Evolutionary conservation across 2,113 vertebrate genomes (phyloP), one percentile per base, ranked within the genome.

Genomic region (Plotosus lineatus): DNA sequence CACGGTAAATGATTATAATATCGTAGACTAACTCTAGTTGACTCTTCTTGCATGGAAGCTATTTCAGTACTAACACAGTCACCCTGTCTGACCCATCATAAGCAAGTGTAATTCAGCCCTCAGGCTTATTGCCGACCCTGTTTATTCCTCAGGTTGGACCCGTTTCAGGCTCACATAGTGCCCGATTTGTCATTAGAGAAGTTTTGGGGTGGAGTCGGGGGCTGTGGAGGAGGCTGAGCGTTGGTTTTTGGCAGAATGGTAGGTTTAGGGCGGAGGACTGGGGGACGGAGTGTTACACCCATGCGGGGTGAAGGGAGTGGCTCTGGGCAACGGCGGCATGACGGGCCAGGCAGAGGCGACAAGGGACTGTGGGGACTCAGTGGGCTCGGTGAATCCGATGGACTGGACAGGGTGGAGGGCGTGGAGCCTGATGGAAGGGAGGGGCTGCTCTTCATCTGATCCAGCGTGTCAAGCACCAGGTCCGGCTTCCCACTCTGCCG

Each of bases 381-480:
- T 11, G 96, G 97, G 82, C 98, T 97, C 69, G 95, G 96, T 2
- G 97, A 96, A 91, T 98, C 97, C 0, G 95, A 94, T 86, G 94
- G 97, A 90, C 96, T 97, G 88, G 95, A 87, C 12, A 87, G 88
- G 0, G 94, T 92, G 77, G 94, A 89, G 0, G 95, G 93, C 23
- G 94, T 92, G 8, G 88, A 84, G 77, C 82, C 92, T 0, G 93
- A 90, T 2, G 91, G 90, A 58, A 75, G 65, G 3, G 84, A 78
- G 2, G 94, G 92, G 5, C 91, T 89, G 85, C 96, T 97, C 71
- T 99, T 99, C 89, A 97, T 90, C 88, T 98, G 97, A 69, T 99
- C 98, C 91, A 99, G 88, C 19, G 98, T 98, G 89, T 99, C 98
- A 90, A 99, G 90, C n/a, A 99, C 98, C 6, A 99, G 96, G 0